Evolutionary conservation across 1,140 invertebrate genomes (phyloP).

Genomic region (Copidosoma floridanum): DNA sequence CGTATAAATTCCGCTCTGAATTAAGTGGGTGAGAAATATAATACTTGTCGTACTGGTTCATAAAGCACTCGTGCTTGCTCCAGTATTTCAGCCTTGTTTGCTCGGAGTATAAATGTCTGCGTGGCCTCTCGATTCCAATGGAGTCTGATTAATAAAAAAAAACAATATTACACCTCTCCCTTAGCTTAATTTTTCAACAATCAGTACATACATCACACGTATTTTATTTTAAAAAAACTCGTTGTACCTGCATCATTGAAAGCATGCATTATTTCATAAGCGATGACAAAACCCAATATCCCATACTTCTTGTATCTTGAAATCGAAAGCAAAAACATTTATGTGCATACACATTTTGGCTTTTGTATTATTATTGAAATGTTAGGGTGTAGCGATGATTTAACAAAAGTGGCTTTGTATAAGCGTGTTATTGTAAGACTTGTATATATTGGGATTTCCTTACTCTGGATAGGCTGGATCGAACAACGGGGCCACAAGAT

Average conservation of each 20-base stretch:
- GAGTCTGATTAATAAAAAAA: no score
- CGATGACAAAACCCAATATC: slow-evolving; percentile 5
- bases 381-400: no score
- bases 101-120: neutral
- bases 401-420: no score
- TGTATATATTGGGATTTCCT: no score
- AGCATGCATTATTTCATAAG: slow-evolving; percentile 11
- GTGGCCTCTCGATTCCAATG: no score
- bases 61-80: slow-evolving; percentile 5
- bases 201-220: neutral
- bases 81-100: neutral
- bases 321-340: no score
- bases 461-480: slow-evolving; percentile 2
- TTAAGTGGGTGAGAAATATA: slow-evolving; percentile 2
- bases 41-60: slow-evolving; percentile 4
- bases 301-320: slow-evolving; percentile 6
- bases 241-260: slow-evolving; percentile 7
- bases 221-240: neutral
- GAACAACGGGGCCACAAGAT: slow-evolving; percentile 2
- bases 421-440: no score
- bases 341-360: no score
- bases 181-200: neutral
- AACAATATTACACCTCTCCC: no score
- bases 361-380: no score
- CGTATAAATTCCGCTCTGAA: neutral